phyloP scores from a whole-genome alignment of 2,797 vertebrate genomes.

The Brachyrhaphis roseni region DNA sequence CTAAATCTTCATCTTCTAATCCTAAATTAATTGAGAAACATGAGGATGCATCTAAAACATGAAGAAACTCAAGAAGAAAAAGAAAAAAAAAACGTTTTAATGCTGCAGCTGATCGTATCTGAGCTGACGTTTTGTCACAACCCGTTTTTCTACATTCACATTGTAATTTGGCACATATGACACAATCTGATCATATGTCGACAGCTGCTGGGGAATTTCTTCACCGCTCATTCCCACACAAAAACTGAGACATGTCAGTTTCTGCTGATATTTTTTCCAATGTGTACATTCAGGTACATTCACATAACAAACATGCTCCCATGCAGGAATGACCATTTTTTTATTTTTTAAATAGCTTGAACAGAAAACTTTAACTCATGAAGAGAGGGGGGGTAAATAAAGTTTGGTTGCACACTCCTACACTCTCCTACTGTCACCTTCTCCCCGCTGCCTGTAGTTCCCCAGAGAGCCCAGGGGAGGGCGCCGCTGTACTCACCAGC shows the following conservation, averaged over 20 bases:
- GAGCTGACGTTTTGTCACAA: not conserved
- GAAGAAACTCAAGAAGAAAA: no score
- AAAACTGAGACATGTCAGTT: conserved; percentile 57
- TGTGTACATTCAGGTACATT: conserved; percentile 70
- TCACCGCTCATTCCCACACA: conserved; percentile 59
- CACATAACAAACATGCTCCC: conserved; percentile 76
- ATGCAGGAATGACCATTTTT: conserved; percentile 69
- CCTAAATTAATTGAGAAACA: not conserved
- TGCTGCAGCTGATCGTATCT: conserved; percentile 11
- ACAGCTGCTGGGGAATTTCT: conserved; percentile 14
- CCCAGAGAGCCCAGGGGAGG: conserved; percentile 60
- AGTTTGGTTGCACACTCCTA: conserved; percentile 52
- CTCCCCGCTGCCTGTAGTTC: conserved; percentile 51
- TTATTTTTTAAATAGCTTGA: conserved; percentile 29
- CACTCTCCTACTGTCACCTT: conserved; percentile 51
- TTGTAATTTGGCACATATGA: conserved; percentile 62
- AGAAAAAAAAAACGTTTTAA: not conserved
- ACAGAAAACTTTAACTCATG: conserved; percentile 33
- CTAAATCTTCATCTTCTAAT: not conserved
- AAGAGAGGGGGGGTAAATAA: conserved; percentile 15
- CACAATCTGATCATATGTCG: conserved; percentile 65
- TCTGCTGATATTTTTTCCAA: conserved; percentile 52
- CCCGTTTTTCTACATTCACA: conserved; percentile 26
- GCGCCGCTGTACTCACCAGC: conserved; percentile 87
- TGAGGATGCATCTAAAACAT: not conserved